A percentile compares a stretch with the other conserved stretches of the same genome.
These are phyloP conservation scores for Ennomos erosarius DNA, from an alignment of 2,888 invertebrate genomes.

Conservation along the genomic window DNA sequence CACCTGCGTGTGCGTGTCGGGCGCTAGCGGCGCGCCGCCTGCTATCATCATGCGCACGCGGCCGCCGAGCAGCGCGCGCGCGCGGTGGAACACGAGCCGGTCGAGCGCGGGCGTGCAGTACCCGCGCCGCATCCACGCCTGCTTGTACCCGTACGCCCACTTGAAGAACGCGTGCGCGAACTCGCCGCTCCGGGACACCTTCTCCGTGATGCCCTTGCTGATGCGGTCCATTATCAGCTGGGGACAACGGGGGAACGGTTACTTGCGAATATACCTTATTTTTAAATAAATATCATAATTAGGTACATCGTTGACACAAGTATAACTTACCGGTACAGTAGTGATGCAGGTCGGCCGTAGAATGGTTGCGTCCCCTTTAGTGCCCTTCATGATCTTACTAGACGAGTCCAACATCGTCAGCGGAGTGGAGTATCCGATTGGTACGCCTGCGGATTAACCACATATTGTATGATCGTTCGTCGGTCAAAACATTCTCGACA, in stretches of 20 bases:
- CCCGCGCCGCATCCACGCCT: conserved; percentile 92
- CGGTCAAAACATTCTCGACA: too few relatives aligned
- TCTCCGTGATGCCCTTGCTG: conserved; percentile 98
- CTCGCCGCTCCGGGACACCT: conserved; percentile 92
- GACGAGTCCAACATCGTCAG: conserved; percentile 96
- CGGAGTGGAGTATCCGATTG: conserved; percentile 98
- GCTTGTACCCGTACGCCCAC: conserved; percentile 97
- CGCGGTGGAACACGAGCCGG: conserved; percentile 69
- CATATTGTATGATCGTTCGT: too few relatives aligned
- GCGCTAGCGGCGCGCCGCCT: conserved; percentile 98
- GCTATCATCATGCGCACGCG: conserved; percentile 94
- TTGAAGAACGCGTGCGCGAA: conserved; percentile 94
- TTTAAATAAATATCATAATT: too few relatives aligned
- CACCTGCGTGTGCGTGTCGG: conserved; percentile 96
- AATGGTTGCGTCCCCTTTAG: conserved; percentile 96
- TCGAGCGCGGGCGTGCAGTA: conserved; percentile 91
- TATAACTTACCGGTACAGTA: conserved; percentile 93
- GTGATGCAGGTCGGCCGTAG: conserved; percentile 97
- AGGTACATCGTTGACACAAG: too few relatives aligned
- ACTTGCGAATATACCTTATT: too few relatives aligned
- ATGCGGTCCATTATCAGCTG: conserved; percentile 98
- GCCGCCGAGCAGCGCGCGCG: conserved; percentile 94
- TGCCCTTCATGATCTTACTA: conserved; percentile 97
- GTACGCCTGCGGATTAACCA: conserved; percentile 87
- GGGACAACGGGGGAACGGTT: too few relatives aligned